These are phyloP conservation scores for Rhorus exstirpatorius DNA, from an alignment of 2,888 invertebrate species.

Conservation along the genomic window DNA sequence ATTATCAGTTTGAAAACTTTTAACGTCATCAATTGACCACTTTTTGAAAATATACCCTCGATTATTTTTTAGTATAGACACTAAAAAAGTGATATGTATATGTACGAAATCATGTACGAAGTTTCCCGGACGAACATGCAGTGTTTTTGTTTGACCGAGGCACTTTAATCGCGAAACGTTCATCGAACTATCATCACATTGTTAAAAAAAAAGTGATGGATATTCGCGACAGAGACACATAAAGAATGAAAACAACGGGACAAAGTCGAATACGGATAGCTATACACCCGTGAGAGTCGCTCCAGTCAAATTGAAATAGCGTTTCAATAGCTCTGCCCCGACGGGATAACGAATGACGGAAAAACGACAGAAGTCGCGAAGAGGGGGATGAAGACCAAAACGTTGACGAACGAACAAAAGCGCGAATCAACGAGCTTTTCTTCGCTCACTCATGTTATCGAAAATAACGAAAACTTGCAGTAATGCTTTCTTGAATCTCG, in stretches of 20 bases:
- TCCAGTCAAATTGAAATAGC: constrained; percentile 18
- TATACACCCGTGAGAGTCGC: not conserved
- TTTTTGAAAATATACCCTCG: too few species aligned
- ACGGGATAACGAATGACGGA: not conserved
- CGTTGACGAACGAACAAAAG: constrained; percentile 20
- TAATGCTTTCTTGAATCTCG: constrained; percentile 19
- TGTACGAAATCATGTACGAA: not conserved
- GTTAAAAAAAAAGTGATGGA: too few species aligned
- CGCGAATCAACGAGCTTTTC: constrained; percentile 45
- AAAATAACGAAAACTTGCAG: constrained; percentile 47
- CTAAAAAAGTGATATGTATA: too few species aligned
- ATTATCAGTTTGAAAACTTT: too few species aligned
- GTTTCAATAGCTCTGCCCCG: constrained; percentile 12
- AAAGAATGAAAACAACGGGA: constrained; percentile 6
- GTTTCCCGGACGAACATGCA: not conserved
- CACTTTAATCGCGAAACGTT: too few species aligned
- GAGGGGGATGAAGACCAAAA: not conserved
- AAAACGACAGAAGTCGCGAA: constrained; percentile 21
- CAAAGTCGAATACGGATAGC: not conserved
- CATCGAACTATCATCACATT: too few species aligned
- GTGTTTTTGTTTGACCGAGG: not conserved
- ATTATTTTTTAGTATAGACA: too few species aligned
- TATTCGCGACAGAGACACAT: too few species aligned
- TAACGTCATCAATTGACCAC: too few species aligned
- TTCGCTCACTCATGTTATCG: constrained; percentile 7